phyloP scores from a whole-genome alignment of 1,140 invertebrate genomes.

The Sitophilus oryzae region DNA sequence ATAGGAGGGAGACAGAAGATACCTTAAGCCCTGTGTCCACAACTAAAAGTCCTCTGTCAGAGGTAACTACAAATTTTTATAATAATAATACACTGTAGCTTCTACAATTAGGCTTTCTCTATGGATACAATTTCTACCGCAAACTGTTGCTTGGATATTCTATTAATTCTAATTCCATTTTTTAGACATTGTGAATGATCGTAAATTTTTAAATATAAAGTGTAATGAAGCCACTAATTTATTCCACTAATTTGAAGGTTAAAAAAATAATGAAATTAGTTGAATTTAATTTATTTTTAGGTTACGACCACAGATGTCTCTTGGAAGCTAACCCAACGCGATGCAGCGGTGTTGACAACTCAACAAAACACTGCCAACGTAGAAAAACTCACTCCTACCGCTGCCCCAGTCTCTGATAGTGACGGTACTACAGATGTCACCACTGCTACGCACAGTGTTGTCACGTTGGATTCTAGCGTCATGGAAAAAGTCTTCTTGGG shows the following conservation, averaged over 20 bases:
- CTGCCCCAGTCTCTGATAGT: not conserved
- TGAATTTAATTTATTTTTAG: not conserved
- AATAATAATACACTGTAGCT: too few relatives aligned
- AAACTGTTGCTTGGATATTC: too few relatives aligned
- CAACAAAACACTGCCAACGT: not conserved
- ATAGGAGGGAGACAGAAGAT: conserved; percentile 44
- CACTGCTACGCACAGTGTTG: not conserved
- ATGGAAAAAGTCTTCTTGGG: not conserved
- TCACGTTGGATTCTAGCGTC: not conserved
- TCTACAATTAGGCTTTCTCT: too few relatives aligned
- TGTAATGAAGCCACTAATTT: too few relatives aligned
- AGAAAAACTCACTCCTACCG: not conserved
- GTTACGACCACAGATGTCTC: conserved; percentile 2
- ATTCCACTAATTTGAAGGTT: not conserved
- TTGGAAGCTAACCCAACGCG: conserved; percentile 9
- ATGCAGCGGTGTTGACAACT: conserved; percentile 14
- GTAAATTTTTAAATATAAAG: conserved; percentile 4
- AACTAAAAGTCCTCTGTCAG: conserved; percentile 27
- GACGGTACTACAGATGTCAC: not conserved
- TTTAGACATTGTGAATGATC: too few relatives aligned
- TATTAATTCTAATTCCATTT: too few relatives aligned
- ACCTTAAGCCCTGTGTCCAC: conserved; percentile 30
- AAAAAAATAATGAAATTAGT: not conserved
- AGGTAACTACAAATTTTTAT: too few relatives aligned
- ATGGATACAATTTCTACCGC: too few relatives aligned